Conservation (phyloP, 2,113 vertebrate genomes). For the Nestor notabilis region DNA sequence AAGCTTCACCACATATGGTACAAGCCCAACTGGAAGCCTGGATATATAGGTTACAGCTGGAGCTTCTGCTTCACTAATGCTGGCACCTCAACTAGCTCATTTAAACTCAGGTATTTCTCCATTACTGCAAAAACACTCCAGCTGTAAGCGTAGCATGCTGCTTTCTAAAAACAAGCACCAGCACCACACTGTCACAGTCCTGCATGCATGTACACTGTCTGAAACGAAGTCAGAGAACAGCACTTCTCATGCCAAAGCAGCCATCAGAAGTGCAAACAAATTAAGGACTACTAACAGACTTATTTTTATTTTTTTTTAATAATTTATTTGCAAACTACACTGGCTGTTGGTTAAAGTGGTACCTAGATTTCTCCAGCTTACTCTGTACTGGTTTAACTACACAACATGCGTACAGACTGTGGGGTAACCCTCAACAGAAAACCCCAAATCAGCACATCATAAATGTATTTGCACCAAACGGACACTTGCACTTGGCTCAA, state of each 20-base stretch:
- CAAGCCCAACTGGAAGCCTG: neutral
- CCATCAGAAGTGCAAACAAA: neutral
- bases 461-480: neutral
- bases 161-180: neutral
- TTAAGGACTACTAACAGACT: neutral
- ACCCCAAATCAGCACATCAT: neutral
- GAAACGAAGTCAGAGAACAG: neutral
- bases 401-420: neutral
- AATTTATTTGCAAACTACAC: neutral
- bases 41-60: neutral
- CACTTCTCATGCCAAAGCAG: neutral
- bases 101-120: neutral
- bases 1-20: neutral
- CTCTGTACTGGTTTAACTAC: neutral
- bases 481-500: neutral
- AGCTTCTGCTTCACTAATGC: neutral
- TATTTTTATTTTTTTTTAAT: neutral
- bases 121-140: neutral
- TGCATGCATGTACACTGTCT: accelerated
- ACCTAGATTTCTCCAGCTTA: neutral
- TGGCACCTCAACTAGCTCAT: neutral
- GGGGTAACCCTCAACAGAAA: neutral
- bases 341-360: neutral
- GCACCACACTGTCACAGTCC: neutral
- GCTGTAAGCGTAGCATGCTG: neutral